Percentiles rank a stretch among this genome's conserved stretches.
phyloP scores from a whole-genome alignment of 2,888 invertebrate genomes.

The Hipparchia sbordonii region DNA sequence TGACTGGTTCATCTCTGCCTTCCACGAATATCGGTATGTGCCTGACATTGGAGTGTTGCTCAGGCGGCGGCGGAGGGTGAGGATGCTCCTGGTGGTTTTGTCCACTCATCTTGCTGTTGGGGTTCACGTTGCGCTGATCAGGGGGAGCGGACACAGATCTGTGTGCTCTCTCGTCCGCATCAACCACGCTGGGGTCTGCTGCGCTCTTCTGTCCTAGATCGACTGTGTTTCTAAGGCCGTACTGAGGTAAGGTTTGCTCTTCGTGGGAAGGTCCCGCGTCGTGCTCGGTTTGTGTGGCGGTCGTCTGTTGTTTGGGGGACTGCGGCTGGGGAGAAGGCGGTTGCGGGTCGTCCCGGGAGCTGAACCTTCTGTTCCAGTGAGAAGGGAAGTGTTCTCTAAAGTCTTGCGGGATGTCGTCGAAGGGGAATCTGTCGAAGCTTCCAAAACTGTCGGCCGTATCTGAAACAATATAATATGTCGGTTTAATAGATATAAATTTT shows the following conservation, averaged over 20 bases:
- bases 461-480: slow-evolving; percentile 68
- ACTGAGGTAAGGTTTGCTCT: slow-evolving; percentile 79
- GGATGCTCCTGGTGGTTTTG: slow-evolving; percentile 60
- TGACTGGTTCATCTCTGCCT: slow-evolving; percentile 90
- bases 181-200: slow-evolving; percentile 76
- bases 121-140: slow-evolving; percentile 71
- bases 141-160: slow-evolving; percentile 93
- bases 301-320: slow-evolving; percentile 59
- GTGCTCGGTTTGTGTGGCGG: slow-evolving; percentile 72
- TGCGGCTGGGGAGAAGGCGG: slow-evolving; percentile 50
- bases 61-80: slow-evolving; percentile 49
- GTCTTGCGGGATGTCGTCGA: slow-evolving; percentile 78
- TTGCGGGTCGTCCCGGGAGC: slow-evolving; percentile 59
- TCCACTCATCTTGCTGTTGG: slow-evolving; percentile 63
- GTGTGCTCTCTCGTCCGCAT: slow-evolving; percentile 84
- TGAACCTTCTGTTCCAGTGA: slow-evolving; percentile 72
- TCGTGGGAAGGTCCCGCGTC: slow-evolving; percentile 54
- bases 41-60: slow-evolving; percentile 83
- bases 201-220: slow-evolving; percentile 88
- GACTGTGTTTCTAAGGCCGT: slow-evolving; percentile 89
- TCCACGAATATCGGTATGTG: slow-evolving; percentile 95
- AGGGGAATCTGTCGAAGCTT: slow-evolving; percentile 80
- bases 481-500: background rate
- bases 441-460: slow-evolving; percentile 76
- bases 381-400: slow-evolving; percentile 77